Conservation (phyloP, 2,113 vertebrate genomes). For the Callipepla californica region DNA sequence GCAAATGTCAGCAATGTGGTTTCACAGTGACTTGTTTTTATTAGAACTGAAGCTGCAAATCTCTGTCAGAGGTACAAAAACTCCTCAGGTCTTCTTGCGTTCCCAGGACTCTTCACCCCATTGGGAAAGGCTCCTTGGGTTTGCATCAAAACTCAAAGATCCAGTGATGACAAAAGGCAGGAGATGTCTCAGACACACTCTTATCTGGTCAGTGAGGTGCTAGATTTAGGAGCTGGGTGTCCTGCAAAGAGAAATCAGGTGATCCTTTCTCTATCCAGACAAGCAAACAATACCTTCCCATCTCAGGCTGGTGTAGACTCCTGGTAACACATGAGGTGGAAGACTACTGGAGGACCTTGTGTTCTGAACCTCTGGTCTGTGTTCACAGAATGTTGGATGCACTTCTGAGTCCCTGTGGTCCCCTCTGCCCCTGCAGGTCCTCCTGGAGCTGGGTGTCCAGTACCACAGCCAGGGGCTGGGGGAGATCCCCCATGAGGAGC, state of each 20-base stretch:
- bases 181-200: not conserved
- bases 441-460: no score
- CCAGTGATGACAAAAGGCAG: not conserved
- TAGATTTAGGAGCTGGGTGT: constrained; percentile 34
- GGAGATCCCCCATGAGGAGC: no score
- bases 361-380: not conserved
- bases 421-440: not conserved
- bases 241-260: constrained; percentile 18
- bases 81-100: not conserved
- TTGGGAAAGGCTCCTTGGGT: not conserved
- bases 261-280: not conserved
- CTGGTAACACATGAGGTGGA: rapidly evolving
- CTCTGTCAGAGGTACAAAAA: not conserved
- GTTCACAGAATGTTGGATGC: not conserved
- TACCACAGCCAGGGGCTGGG: no score
- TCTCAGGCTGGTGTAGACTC: not conserved
- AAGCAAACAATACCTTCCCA: rapidly evolving
- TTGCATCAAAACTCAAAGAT: not conserved
- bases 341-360: not conserved
- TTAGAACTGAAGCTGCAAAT: constrained; percentile 37
- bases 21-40: constrained; percentile 47
- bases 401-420: not conserved
- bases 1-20: not conserved
- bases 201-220: not conserved
- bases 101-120: not conserved